phyloP scores from a whole-genome alignment of 1,140 invertebrate genomes.

The Eriosoma lanigerum region DNA sequence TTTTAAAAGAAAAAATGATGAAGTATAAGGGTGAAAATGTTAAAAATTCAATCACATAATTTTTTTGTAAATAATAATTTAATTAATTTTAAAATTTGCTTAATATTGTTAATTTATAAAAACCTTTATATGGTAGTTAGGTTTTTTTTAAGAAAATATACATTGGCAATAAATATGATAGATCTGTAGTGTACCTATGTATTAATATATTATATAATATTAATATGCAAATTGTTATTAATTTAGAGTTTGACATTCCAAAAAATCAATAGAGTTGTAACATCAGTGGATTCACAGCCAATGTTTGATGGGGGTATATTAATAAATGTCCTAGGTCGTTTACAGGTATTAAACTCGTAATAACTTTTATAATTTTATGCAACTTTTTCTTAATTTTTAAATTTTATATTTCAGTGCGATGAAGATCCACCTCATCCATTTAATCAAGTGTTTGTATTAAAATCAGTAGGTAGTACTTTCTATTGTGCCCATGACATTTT shows the following conservation, averaged over 20 bases:
- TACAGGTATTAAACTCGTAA: slow-evolving; percentile 80
- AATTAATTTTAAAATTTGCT: too few species aligned
- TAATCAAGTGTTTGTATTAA: slow-evolving; percentile 86
- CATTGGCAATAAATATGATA: too few species aligned
- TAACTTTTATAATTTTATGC: background rate
- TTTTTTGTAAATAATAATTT: too few species aligned
- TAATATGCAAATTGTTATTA: slow-evolving; percentile 54
- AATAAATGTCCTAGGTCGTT: slow-evolving; percentile 88
- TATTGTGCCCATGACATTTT: slow-evolving; percentile 93
- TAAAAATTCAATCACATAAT: too few species aligned
- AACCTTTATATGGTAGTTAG: too few species aligned
- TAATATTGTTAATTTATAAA: too few species aligned
- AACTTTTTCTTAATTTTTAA: background rate
- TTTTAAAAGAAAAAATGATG: too few species aligned
- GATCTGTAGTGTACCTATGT: too few species aligned
- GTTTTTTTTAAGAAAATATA: too few species aligned
- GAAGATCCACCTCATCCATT: slow-evolving; percentile 90
- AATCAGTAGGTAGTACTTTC: slow-evolving; percentile 78
- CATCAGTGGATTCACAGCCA: slow-evolving; percentile 91
- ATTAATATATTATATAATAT: too few species aligned
- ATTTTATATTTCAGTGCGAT: slow-evolving; percentile 73
- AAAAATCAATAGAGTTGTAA: slow-evolving; percentile 88
- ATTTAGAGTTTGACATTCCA: slow-evolving; percentile 82
- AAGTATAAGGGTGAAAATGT: too few species aligned
- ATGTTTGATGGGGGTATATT: slow-evolving; percentile 93